Evolutionary conservation across 2,797 vertebrate genomes (phyloP), one percentile per base, ranked within the genome.

Genomic region (Eurystomus glaucurus): DNA sequence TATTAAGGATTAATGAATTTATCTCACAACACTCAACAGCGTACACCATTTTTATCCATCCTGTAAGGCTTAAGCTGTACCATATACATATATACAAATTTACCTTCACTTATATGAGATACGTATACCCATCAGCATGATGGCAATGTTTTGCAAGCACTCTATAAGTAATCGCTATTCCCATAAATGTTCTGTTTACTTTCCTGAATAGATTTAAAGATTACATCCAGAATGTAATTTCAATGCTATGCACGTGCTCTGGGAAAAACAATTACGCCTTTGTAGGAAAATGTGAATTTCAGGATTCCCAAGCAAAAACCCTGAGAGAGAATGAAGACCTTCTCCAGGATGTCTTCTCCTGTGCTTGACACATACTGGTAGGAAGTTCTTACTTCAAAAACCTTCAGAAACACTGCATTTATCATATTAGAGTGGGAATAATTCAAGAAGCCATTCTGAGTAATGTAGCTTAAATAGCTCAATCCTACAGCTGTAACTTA

Each of bases 121-220:
- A 21, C 33, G 10, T 52, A 45, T 22, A 37, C 19, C 22, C 45
- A 39, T 79, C 43, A 48, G 23, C 48, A 33, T 19, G 75, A 69
- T 35, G n/a, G 39, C 20, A 41, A 9, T 57, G 8, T 45, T 82
- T 79, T 65, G 54, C 50, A 77, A 92, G 62, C 50, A 45, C 16
- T 64, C 48, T 55, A 25, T 43, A 52, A 80, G 29, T 33, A 51
- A 60, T 74, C 50, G 29, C 29, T 35, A 28, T 66, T 86, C 22
- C 48, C 25, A 75, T 41, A 51, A 64, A 86, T 39, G 14, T 19
- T 74, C 54, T 57, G 14, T 48, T 79, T 91, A 28, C 74, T 78
- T 94, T 75, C 55, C 72, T 33, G 29, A 81, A 52, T 77, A 28
- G 68, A 39, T 71, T 86, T 94, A 39, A 70, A 85, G 88, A 70